Evolutionary conservation across 2,888 invertebrate species (phyloP).

Genomic region (Anorthoa munda): DNA sequence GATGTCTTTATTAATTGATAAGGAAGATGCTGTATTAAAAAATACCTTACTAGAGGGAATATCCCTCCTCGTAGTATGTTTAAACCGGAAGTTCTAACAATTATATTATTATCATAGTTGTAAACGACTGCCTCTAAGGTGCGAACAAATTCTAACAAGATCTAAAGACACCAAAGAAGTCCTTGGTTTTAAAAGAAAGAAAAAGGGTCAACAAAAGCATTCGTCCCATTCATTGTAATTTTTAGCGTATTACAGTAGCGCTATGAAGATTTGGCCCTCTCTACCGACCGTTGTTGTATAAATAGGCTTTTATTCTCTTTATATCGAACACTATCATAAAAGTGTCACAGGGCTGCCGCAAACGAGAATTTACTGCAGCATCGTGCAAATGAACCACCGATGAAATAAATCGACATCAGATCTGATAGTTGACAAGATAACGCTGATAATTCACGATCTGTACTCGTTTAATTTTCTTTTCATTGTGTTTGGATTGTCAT

Average conservation of each 20-base stretch:
- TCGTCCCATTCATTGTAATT: slow-evolving; percentile 49
- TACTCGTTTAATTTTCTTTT: slow-evolving; percentile 70
- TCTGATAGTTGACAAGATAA: slow-evolving; percentile 83
- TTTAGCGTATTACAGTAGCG: slow-evolving; percentile 62
- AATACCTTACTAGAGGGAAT: no score
- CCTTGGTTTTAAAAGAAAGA: slow-evolving; percentile 4
- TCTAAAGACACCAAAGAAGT: neutral
- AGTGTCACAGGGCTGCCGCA: slow-evolving; percentile 86
- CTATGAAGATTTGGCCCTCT: slow-evolving; percentile 66
- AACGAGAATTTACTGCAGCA: slow-evolving; percentile 87
- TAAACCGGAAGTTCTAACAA: no score
- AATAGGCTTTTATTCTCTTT: slow-evolving; percentile 81
- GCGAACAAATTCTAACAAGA: neutral
- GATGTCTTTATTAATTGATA: no score
- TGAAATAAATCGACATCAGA: slow-evolving; percentile 82
- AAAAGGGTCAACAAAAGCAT: slow-evolving; percentile 27
- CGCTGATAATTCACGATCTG: slow-evolving; percentile 80
- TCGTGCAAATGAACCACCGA: slow-evolving; percentile 87
- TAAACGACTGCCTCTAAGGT: neutral
- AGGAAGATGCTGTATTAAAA: no score
- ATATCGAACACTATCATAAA: slow-evolving; percentile 86
- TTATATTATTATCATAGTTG: neutral
- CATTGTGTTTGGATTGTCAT: slow-evolving; percentile 65
- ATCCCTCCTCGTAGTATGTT: no score
- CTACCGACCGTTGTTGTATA: slow-evolving; percentile 70